Evolutionary conservation across 1,140 invertebrate species (phyloP), one percentile per base, ranked within the genome.

Genomic region (Lycorma delicatula): DNA sequence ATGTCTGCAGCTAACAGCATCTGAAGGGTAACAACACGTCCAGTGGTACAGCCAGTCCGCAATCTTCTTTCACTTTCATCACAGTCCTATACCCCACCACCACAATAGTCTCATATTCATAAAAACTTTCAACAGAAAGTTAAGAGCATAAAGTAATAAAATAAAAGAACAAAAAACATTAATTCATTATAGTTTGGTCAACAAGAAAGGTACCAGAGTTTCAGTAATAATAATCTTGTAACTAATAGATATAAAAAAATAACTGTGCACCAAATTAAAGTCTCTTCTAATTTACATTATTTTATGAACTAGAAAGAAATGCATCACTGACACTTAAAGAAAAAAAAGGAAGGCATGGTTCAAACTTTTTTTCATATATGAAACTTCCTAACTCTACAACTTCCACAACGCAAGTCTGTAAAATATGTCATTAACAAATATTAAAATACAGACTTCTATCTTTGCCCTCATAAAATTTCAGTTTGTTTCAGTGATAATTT

Each of bases 1-100:
- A 93, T 84, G 67, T 85, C 85, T 60, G 89, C 89, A 58, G 82
- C 78, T 66, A 93, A 71, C 50, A 87, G 77, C 77, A 89, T 93
- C 71, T 88, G 85, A 41, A 93, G 70, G n/a, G 89, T 93, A 11
- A 92, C 82, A 55, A 83, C 85, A 62, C 86, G 75, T 7, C 87
- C 85, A 46, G 79, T 79, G 58, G 77, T 72, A 52, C 66, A 67
- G 28, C 53, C 56, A 6, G 36, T 31, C 50, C 54, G 29, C 13
- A 36, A 18, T 6, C 51, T 41, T 18, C 47, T 34, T 16, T 55
- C 60, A 25, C 52, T 53, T 18, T 62, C 60, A 23, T 59, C 56
- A 36, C 25, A 61, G 11, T 52, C 56, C 25, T 54, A 41, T 46
- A 53, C 51, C 29, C 22, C 3, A 25, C 4, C 16, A 16, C 48